Evolutionary conservation across 2,113 vertebrate genomes (phyloP), one percentile per base, ranked within the genome.

Genomic region (Festucalex cinctus): DNA sequence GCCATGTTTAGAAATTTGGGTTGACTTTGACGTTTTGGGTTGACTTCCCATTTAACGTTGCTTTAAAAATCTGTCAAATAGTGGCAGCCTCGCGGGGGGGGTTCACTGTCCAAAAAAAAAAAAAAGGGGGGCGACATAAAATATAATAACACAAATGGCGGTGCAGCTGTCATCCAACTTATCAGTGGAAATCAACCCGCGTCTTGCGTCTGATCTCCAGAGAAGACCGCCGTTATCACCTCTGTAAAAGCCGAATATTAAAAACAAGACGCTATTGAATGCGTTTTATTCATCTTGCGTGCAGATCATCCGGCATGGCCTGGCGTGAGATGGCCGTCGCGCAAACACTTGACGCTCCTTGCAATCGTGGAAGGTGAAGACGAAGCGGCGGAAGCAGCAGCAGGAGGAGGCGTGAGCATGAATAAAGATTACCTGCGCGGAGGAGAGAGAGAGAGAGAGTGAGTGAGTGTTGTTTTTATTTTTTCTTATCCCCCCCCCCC

Each of bases 381-480:
- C 9, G 19, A 37, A 60, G 24, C 53, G 24, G 22, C 12, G n/a
- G n/a, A n/a, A 13, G 13, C 24, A 16, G 24, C 12, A 28, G 26
- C 24, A 28, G 53, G 24, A 56, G 12, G 19, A 12, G 36, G 37
- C 59, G 59, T 62, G 59, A 2, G 37, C 20, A 43, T 62, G 59
- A 62, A 62, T 62, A 62, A 62, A 62, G 37, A 43, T 41, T 61
- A 61, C 59, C 59, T 41, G 36, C 59, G 20, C n/a, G 12, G 10
- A 59, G 13, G 53, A 14, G 51, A 19, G 43, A 46, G 14, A 19
- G 43, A 46, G 24, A 56, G 13, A 56, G 13, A n/a, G 48, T 1
- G 16, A 46, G 48, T 0, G 53, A 58, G 24, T 56, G 24, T 3
- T 1, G 12, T 13, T n/a, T 35, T 16, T 41, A 14, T 39, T 41